A percentile compares a stretch with the other conserved stretches of the same genome.
phyloP scores from a whole-genome alignment of 2,888 invertebrate species.

The Anorthoa munda region DNA sequence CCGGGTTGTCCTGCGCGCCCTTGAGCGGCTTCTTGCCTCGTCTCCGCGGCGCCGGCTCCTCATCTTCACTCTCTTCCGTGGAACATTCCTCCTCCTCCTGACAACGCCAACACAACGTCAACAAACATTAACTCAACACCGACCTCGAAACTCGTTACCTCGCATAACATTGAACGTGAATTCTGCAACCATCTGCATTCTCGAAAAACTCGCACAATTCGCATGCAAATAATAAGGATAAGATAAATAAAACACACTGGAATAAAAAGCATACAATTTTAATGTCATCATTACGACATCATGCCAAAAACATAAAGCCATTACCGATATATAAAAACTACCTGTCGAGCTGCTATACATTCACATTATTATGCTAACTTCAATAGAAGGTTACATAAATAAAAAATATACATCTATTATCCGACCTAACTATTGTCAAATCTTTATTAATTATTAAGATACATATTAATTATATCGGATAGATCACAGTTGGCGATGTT shows the following conservation, averaged over 20 bases:
- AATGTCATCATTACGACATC: slow-evolving; percentile 88
- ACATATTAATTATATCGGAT: slow-evolving; percentile 74
- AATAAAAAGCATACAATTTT: slow-evolving; percentile 89
- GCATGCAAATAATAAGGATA: slow-evolving; percentile 85
- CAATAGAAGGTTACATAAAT: slow-evolving; percentile 88
- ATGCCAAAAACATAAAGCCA: slow-evolving; percentile 88
- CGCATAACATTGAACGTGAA: slow-evolving; percentile 78
- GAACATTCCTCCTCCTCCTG: slow-evolving; percentile 89
- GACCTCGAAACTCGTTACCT: slow-evolving; percentile 64
- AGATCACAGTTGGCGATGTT: slow-evolving; percentile 85
- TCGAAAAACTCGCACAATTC: slow-evolving; percentile 78
- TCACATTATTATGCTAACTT: slow-evolving; percentile 84
- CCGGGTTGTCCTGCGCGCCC: slow-evolving; percentile 83
- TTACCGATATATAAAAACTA: slow-evolving; percentile 81
- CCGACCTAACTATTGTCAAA: slow-evolving; percentile 82
- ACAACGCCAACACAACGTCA: slow-evolving; percentile 65
- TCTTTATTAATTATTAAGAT: slow-evolving; percentile 72
- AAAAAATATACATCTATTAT: slow-evolving; percentile 84
- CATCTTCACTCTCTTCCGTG: slow-evolving; percentile 92
- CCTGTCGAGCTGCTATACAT: slow-evolving; percentile 80
- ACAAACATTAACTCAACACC: slow-evolving; percentile 61
- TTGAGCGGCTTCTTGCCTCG: slow-evolving; percentile 82
- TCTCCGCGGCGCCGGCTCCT: slow-evolving; percentile 86
- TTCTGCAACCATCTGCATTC: slow-evolving; percentile 88
- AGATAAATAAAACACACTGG: slow-evolving; percentile 85